Evolutionary conservation across 2,113 vertebrate genomes (phyloP).

Genomic region (Ageneiosus marmoratus): DNA sequence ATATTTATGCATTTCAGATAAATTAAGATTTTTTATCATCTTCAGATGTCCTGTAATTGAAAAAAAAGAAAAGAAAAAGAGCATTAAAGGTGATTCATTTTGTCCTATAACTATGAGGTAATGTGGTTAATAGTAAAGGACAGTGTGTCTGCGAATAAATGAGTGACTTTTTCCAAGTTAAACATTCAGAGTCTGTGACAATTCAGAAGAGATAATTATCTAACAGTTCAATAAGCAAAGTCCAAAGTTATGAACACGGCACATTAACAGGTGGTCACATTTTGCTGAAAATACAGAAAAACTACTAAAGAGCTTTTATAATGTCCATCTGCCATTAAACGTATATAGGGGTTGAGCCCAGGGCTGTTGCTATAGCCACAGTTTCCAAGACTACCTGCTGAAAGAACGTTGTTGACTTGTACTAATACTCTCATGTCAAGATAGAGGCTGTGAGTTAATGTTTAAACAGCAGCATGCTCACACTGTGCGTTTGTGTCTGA

Average conservation of each 20-base stretch:
- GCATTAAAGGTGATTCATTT: background rate
- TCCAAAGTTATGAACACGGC: constrained; percentile 11
- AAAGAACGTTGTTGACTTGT: constrained; percentile 39
- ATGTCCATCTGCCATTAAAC: background rate
- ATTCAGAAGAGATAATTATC: constrained; percentile 26
- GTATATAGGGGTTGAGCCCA: constrained; percentile 9
- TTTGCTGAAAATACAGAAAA: background rate
- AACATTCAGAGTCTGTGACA: constrained; percentile 27
- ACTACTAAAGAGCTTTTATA: background rate
- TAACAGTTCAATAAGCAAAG: constrained; percentile 27
- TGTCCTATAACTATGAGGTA: background rate
- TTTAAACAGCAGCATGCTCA: constrained; percentile 47
- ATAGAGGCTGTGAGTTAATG: constrained; percentile 44
- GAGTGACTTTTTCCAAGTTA: constrained; percentile 31
- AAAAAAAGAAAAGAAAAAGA: no score
- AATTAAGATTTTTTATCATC: background rate
- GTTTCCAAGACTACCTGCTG: constrained; percentile 37
- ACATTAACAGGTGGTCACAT: constrained; percentile 29
- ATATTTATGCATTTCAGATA: background rate
- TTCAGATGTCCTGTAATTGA: background rate
- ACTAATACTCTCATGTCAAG: constrained; percentile 36
- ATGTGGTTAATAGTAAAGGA: background rate
- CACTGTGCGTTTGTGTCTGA: background rate
- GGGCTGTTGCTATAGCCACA: constrained; percentile 23
- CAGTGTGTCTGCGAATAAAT: background rate